Evolutionary conservation across 2,888 invertebrate genomes (phyloP).

Genomic region (Deilephila porcellus): DNA sequence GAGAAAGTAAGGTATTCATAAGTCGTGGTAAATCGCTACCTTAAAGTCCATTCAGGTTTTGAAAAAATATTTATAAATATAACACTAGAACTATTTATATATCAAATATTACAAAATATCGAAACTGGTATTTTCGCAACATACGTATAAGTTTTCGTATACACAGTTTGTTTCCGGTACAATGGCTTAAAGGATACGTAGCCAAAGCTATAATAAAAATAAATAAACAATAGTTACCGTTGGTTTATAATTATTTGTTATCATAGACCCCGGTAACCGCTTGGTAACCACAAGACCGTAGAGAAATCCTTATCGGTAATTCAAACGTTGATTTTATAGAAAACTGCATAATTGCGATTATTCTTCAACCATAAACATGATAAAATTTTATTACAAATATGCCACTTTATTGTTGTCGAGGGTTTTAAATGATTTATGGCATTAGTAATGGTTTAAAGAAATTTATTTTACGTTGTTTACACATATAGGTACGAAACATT

Average conservation of each 20-base stretch:
- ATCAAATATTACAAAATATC: no score
- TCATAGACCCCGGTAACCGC: conserved; percentile 17
- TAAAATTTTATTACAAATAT: conserved; percentile 21
- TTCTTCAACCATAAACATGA: conserved; percentile 13
- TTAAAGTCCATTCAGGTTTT: no score
- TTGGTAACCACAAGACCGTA: neutral
- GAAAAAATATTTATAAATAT: no score
- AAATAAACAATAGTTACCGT: neutral
- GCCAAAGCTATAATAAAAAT: neutral
- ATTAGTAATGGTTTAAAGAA: neutral
- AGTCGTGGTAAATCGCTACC: no score
- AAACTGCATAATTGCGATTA: conserved; percentile 30
- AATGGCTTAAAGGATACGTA: no score
- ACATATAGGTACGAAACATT: neutral
- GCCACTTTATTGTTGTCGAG: conserved; percentile 4
- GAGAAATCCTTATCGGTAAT: conserved; percentile 26
- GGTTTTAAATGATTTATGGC: neutral
- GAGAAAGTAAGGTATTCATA: no score
- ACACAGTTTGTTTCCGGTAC: no score
- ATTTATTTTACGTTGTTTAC: neutral
- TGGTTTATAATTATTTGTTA: conserved; percentile 8
- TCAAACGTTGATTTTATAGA: conserved; percentile 11
- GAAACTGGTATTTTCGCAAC: no score
- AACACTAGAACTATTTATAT: no score
- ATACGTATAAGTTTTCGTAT: no score